phyloP scores from a whole-genome alignment of 2,888 invertebrate genomes.

The Hirtodrosophila duncani region DNA sequence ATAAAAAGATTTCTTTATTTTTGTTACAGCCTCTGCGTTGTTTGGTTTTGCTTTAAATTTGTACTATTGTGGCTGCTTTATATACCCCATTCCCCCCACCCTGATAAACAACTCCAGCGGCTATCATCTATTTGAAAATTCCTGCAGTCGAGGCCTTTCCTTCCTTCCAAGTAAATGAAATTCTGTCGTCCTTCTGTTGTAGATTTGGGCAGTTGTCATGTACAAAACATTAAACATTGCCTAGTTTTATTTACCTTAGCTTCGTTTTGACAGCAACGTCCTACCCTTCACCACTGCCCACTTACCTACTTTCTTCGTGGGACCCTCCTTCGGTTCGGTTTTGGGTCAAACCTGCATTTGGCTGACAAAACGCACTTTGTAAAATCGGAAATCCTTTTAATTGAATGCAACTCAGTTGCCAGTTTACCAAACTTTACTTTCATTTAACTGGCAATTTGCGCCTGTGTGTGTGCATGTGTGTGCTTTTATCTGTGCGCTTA shows the following conservation, averaged over 20 bases:
- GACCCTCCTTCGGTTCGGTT: constrained; percentile 8
- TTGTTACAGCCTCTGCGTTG: constrained; percentile 25
- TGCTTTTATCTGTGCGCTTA: too few species aligned
- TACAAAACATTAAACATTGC: constrained; percentile 63
- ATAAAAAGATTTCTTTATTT: too few species aligned
- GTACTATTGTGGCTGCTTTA: constrained; percentile 6
- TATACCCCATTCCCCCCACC: too few species aligned
- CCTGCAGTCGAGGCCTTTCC: constrained; percentile 31
- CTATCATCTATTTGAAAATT: constrained; percentile 42
- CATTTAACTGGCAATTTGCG: background rate
- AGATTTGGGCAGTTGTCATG: constrained; percentile 55
- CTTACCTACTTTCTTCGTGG: background rate
- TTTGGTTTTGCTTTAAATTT: constrained; percentile 12
- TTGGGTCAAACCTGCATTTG: constrained; percentile 26
- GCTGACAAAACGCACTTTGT: constrained; percentile 61
- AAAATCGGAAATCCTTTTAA: constrained; percentile 67
- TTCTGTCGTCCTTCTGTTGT: constrained; percentile 27
- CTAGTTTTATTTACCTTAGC: constrained; percentile 64
- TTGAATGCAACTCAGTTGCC: constrained; percentile 58
- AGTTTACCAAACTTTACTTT: constrained; percentile 39
- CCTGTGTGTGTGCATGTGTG: background rate
- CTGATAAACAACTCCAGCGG: too few species aligned
- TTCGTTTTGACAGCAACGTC: too few species aligned
- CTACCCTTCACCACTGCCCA: constrained; percentile 7
- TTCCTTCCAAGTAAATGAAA: constrained; percentile 12